Evolutionary conservation across 2,113 vertebrate species (phyloP), one percentile per base, ranked within the genome.

Genomic region (Thermophis baileyi): DNA sequence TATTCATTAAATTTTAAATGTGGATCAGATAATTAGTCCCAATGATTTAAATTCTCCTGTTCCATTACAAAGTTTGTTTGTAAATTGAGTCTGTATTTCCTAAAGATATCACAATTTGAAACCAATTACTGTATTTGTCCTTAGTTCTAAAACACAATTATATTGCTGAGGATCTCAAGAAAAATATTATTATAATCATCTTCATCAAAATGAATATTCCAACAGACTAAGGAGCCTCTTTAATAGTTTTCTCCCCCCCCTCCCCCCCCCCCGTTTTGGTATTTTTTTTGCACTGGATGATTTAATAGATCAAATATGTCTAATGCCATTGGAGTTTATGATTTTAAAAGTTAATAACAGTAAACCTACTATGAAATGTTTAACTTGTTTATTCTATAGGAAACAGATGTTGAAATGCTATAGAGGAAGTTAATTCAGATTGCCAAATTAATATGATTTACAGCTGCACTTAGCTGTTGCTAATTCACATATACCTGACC

Each of bases 391-490:
- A 54, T 22, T 47, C 63, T 20, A 14, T 55, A 16, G 40, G 10
- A 85, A 89, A 89, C 69, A 85, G 27, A 85, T 8, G 25, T 92
- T 51, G 69, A 74, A 69, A 53, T 92, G 30, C 57, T 27, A 89
- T 16, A 81, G 9, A n/a, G 24, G 18, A 74, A 51, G 10, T 49
- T 85, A 16, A 55, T 60, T 93, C 44, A 60, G 14, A 24, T 81
- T 25, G 57, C 63, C 91, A 89, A 55, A 12, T 90, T 74, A 85
- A 90, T 40, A 27, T 24, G 44, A 85, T 89, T 90, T 85, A 90
- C 20, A 85, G 30, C 47, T 10, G 2, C 85, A 16, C 35, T 46
- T 51, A 92, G 25, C 10, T 54, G 14, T 90, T 44, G 40, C n/a
- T 40, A 14, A 92, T 46, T 4, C 93, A 96, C 46, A 89, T 92